These are phyloP conservation scores for Lathronympha strigana DNA, from an alignment of 2,888 invertebrate species.

Conservation along the genomic window DNA sequence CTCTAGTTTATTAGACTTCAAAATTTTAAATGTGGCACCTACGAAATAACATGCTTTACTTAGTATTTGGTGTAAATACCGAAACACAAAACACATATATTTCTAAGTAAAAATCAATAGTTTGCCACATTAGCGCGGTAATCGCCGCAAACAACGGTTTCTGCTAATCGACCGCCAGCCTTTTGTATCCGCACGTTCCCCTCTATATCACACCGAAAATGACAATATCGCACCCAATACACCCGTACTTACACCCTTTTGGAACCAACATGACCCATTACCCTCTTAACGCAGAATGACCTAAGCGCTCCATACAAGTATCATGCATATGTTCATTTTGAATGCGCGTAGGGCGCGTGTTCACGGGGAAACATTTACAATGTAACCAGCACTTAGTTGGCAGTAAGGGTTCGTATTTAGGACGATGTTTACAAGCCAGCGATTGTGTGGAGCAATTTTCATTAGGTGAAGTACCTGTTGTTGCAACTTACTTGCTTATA, in stretches of 20 bases:
- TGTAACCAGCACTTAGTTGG: constrained; percentile 28
- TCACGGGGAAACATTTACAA: constrained; percentile 36
- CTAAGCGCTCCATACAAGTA: background rate
- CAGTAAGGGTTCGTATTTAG: constrained; percentile 32
- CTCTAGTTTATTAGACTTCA: too few relatives aligned
- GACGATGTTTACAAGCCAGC: constrained; percentile 16
- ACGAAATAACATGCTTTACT: too few relatives aligned
- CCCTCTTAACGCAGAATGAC: background rate
- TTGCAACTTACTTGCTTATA: constrained; percentile 8
- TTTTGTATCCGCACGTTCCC: constrained; percentile 33
- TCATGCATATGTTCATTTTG: constrained; percentile 10
- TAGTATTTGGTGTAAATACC: background rate
- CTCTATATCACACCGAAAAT: constrained; percentile 1
- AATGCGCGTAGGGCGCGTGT: background rate
- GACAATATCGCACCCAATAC: background rate
- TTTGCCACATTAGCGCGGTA: constrained; percentile 22
- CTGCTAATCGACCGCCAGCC: constrained; percentile 35
- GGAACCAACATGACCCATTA: background rate
- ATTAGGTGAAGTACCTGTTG: constrained; percentile 24
- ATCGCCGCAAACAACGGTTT: constrained; percentile 37
- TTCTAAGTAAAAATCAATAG: constrained; percentile 32
- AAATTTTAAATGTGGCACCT: too few relatives aligned
- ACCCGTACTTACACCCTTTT: constrained; percentile 4
- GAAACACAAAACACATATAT: constrained; percentile 10
- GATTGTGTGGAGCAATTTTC: constrained; percentile 21